A percentile compares a stretch with the other conserved stretches of the same genome.
phyloP scores from a whole-genome alignment of 2,113 vertebrate species.

The Lepus americanus region DNA sequence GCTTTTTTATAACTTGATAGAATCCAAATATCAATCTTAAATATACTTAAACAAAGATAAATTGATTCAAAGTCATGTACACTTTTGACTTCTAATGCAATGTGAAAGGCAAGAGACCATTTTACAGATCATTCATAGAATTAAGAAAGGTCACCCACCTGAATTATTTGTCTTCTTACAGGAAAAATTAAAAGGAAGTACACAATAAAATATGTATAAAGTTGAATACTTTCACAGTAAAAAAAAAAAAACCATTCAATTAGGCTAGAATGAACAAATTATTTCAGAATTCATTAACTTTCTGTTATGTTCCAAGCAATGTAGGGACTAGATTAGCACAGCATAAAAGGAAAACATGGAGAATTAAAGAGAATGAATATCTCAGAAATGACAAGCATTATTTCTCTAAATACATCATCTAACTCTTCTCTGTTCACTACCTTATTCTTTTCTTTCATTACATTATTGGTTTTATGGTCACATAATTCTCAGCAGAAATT shows the following conservation, averaged over 20 bases:
- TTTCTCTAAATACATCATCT: not conserved
- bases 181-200: constrained; percentile 56
- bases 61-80: constrained; percentile 32
- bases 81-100: constrained; percentile 61
- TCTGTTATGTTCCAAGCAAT: not conserved
- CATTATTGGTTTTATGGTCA: not conserved
- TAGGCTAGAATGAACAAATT: not conserved
- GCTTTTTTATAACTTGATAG: constrained; percentile 25
- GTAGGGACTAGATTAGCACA: not conserved
- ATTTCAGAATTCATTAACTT: not conserved
- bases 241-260: not conserved
- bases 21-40: constrained; percentile 3
- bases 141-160: constrained; percentile 62
- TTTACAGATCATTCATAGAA: constrained; percentile 64
- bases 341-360: not conserved
- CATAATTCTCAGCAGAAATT: not conserved
- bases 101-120: constrained; percentile 42
- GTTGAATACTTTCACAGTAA: not conserved
- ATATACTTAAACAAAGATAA: constrained; percentile 60
- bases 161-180: constrained; percentile 37
- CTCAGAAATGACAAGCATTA: not conserved
- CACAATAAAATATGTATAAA: constrained; percentile 49
- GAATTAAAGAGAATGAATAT: not conserved
- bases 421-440: constrained; percentile 19
- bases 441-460: not conserved